Base-by-base conservation (phyloP, 2,888 invertebrate species). In the Phragmatobia fuliginosa region DNA sequence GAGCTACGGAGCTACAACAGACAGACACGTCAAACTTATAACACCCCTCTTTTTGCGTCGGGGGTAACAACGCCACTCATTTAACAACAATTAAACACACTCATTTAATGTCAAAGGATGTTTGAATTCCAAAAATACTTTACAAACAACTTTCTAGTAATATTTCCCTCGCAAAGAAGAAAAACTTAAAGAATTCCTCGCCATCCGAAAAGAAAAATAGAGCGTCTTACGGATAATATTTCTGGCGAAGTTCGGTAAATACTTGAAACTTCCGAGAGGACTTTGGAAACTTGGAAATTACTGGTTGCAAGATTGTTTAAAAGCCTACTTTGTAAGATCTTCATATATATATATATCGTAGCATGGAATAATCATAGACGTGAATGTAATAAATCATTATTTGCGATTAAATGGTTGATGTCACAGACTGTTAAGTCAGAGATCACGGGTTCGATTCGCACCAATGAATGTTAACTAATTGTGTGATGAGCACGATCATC, bases 231-330 rank as follows among this genome's bases (percentile, higher is more conserved):
- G 36, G 62, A 28, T 41, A 66, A 67, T 66, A 67, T 45, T 67
- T 67, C 10, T 18, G 56, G 45, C 31, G 62, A 75, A 71, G 59
- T 71, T 58, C 18, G 49, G 21, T 67, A 59, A 73, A 73, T 65
- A 63, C 65, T 67, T 61, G 45, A 14, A 31, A 52, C 60, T 49
- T 45, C 63, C 25, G 16, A 56, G 25, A 32, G 62, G 28, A 58
- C 49, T 71, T 67, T 31, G 14, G 10, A 11, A 56, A 67, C 25
- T 66, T 28, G 56, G 38, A 62, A 59, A 59, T 58, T 58, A 66
- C 16, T 32, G 59, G 32, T 32, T 49, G n/a, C 21, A 49, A 32
- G 45, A 49, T 5, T 31, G 31, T 33, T 49, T 41, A 18, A 31
- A 33, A 32, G 32, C 31, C 32, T 60, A 33, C 56, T 56, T 56